Percentiles rank a stretch among this genome's conserved stretches.
Evolutionary conservation across 2,797 vertebrate species (phyloP).

Genomic region (Loris lydekkerianus): DNA sequence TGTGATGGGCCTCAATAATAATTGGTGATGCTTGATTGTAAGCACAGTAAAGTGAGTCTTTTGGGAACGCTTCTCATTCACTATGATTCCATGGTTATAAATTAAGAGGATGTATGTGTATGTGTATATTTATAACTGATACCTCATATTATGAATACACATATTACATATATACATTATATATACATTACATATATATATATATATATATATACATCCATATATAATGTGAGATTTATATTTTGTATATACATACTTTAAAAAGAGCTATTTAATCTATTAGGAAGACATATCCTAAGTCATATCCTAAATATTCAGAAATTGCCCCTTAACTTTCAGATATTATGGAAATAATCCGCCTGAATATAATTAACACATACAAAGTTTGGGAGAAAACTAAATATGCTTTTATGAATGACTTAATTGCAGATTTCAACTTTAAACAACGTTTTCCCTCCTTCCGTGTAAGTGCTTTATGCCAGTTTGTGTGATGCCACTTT

Average conservation of each 20-base stretch:
- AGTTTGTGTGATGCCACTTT: conserved; percentile 15
- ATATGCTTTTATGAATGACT: background rate
- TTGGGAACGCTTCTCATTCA: background rate
- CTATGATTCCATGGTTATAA: background rate
- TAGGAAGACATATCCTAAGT: background rate
- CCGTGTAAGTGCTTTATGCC: background rate
- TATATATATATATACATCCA: background rate
- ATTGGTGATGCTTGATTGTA: background rate
- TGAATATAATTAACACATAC: background rate
- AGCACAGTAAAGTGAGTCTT: background rate
- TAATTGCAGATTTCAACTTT: background rate
- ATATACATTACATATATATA: background rate
- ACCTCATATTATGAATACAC: background rate
- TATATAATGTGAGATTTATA: background rate
- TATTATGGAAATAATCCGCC: background rate
- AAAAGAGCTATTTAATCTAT: background rate
- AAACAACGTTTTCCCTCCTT: background rate
- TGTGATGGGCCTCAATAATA: background rate
- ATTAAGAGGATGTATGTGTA: background rate
- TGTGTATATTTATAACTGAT: background rate
- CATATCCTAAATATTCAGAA: background rate
- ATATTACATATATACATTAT: background rate
- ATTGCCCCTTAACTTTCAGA: background rate
- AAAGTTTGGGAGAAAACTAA: background rate
- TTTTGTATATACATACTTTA: background rate